Base-by-base conservation (phyloP, 2,888 invertebrate genomes). In the Hydrotaea diabolus region DNA sequence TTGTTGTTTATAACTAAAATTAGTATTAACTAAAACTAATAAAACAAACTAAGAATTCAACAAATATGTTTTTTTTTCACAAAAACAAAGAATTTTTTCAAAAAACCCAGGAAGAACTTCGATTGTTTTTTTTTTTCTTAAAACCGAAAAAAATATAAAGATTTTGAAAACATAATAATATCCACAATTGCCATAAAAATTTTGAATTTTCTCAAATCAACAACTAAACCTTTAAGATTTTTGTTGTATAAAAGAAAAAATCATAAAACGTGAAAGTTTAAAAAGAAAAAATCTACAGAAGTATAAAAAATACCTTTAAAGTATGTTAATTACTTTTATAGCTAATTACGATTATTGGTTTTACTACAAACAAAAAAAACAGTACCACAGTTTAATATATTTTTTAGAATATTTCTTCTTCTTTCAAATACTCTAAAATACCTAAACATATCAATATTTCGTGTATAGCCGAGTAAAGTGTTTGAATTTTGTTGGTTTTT, bases 51-150 rank as follows among this genome's bases (percentile, higher is more conserved):
- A 64, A 46, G 59, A 75, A 8, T 39, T 53, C 31, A 53, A 55
- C 77, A 64, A 49, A n/a, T 46, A 31, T 75, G 26, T 21, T 74
- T 15, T n/a, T 57, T 36, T 39, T 23, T 31, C 17, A 55, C 66
- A 77, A 57, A 77, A 39, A 75, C 15, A 8, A 64, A 72, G 36
- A 71, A 77, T 80, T 76, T 72, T 77, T 71, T 69, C 46, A 39
- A 74, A 83, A 80, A 85, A 84, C 59, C 69, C 77, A 85, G 85
- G 85, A 85, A 85, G 85, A 85, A 85, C 85, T 66, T 85, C 82
- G 85, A 82, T 82, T 43, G 36, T 17, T 17, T 36, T 64, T 43
- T 59, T 59, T 73, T 57, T 57, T 43, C 39, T 23, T 46, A 23
- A 62, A 74, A 26, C n/a, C 36, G 31, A 57, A 73, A 73, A 55